phyloP scores from a whole-genome alignment of 2,113 vertebrate species.

The Chascanopsetta lugubris region DNA sequence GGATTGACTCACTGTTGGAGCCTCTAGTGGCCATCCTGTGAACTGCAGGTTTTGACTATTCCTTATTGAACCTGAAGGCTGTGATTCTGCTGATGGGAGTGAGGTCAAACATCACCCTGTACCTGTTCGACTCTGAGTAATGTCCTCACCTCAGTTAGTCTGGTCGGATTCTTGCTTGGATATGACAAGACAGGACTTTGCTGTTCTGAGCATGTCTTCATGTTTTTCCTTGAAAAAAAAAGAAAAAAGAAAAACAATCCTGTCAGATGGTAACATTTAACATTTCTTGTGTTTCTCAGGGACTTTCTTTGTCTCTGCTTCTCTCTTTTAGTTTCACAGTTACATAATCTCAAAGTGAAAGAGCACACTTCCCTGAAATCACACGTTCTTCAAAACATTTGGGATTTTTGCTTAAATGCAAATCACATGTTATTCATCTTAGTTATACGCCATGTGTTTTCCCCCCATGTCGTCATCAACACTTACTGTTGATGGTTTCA shows the following conservation, averaged over 20 bases:
- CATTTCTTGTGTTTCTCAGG: conserved; percentile 2
- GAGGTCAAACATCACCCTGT: background rate
- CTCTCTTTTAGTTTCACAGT: conserved; percentile 2
- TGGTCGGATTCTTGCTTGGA: background rate
- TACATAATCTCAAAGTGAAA: conserved; percentile 11
- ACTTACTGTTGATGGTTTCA: conserved; percentile 25
- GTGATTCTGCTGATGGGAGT: no score
- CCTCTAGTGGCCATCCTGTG: no score
- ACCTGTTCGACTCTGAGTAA: background rate
- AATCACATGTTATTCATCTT: conserved; percentile 14
- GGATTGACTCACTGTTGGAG: no score
- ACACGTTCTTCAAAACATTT: background rate
- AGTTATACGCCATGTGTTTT: conserved; percentile 8
- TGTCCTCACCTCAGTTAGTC: no score
- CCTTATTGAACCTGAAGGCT: no score
- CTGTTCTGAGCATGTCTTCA: background rate
- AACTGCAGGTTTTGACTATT: no score
- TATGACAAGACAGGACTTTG: background rate
- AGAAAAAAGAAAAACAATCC: no score
- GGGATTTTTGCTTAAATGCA: conserved; percentile 18
- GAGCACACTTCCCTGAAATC: conserved; percentile 20
- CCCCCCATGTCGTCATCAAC: background rate
- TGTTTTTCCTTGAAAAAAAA: background rate
- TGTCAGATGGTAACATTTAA: background rate
- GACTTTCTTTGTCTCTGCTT: conserved; percentile 21